Conservation (phyloP, 92 coral and sea anemone genomes). For the Plumapathes pennacea region DNA sequence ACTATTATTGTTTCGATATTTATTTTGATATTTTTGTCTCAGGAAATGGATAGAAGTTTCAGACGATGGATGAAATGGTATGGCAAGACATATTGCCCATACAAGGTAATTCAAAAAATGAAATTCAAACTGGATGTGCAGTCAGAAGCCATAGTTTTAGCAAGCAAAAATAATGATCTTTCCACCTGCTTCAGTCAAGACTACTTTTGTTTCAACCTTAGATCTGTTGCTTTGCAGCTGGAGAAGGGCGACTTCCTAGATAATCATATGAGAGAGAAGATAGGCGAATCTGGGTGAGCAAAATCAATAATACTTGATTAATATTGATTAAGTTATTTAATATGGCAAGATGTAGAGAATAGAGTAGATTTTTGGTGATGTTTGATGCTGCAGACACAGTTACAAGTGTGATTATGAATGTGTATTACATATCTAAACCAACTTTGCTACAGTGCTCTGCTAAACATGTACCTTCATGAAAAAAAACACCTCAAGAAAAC, state of each 20-base stretch:
- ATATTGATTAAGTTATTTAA: background rate
- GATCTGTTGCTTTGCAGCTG: slow-evolving; percentile 29
- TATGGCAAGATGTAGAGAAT: background rate
- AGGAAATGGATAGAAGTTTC: slow-evolving; percentile 91
- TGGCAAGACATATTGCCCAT: slow-evolving; percentile 89
- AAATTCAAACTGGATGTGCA: no score
- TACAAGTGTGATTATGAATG: background rate
- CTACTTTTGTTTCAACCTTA: background rate
- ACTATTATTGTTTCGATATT: no score
- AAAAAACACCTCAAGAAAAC: no score
- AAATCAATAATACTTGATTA: background rate
- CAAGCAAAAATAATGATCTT: no score
- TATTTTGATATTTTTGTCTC: background rate
- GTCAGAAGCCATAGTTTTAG: no score
- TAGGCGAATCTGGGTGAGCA: slow-evolving; percentile 76
- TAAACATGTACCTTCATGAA: no score
- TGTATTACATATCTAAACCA: no score
- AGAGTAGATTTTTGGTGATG: background rate
- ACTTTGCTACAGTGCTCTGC: no score
- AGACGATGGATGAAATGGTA: slow-evolving; percentile 91
- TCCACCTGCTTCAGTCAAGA: no score
- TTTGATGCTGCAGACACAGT: background rate
- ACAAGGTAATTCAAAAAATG: slow-evolving; percentile 61
- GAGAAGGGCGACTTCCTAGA: slow-evolving; percentile 92
- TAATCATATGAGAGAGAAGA: slow-evolving; percentile 60